Evolutionary conservation across 64 coral and sea anemone species (phyloP).

Genomic region (Platygyra sinensis): DNA sequence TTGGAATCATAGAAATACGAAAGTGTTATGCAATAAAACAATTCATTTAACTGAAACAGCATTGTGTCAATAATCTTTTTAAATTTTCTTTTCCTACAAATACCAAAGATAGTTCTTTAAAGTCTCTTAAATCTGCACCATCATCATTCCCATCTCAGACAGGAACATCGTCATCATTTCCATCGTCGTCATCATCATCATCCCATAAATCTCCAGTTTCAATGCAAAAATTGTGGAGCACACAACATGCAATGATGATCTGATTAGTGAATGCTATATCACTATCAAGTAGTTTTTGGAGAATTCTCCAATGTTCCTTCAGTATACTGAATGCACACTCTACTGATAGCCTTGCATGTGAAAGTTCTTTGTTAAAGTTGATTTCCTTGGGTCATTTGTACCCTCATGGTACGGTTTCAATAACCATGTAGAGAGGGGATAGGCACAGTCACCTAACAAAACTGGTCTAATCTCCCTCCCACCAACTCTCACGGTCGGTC

Average conservation of each 20-base stretch:
- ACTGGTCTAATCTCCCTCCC: conserved; percentile 22
- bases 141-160: conserved; percentile 8
- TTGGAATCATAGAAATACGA: not conserved
- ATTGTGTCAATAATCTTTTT: not conserved
- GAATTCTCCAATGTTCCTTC: conserved; percentile 22
- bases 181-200: conserved; percentile 30
- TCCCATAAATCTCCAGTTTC: conserved; percentile 54
- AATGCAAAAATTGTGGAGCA: conserved; percentile 66
- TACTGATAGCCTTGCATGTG: conserved; percentile 30
- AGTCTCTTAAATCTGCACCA: conserved; percentile 40
- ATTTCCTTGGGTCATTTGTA: conserved; percentile 29
- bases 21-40: not conserved
- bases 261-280: conserved; percentile 39
- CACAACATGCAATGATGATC: conserved; percentile 28
- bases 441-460: conserved; percentile 59
- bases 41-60: conserved; percentile 17
- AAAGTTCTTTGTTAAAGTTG: conserved; percentile 57
- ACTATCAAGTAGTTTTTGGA: no score
- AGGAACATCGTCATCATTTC: conserved; percentile 7
- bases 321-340: conserved; percentile 71
- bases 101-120: conserved; percentile 51
- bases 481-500: conserved; percentile 16
- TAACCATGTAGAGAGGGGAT: conserved; percentile 40
- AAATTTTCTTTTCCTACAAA: not conserved
- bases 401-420: conserved; percentile 57